Evolutionary conservation across 2,113 vertebrate genomes (phyloP).

Genomic region (Ornithorhynchus anatinus): DNA sequence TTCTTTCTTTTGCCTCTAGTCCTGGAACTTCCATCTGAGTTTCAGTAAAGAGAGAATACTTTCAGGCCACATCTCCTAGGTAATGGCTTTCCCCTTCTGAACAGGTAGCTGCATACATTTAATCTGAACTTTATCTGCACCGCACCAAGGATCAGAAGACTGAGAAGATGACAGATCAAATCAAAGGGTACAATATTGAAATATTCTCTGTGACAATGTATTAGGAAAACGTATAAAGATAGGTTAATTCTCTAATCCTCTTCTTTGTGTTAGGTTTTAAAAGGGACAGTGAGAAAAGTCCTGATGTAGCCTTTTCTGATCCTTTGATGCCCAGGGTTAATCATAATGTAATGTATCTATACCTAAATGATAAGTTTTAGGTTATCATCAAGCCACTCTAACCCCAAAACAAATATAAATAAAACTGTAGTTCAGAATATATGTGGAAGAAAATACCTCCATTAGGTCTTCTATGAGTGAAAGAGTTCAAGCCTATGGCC

Average conservation of each 20-base stretch:
- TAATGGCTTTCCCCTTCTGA: neutral
- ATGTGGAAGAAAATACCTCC: neutral
- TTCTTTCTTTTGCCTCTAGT: neutral
- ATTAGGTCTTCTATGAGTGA: neutral
- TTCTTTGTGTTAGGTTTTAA: neutral
- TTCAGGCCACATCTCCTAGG: neutral
- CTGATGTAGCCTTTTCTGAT: neutral
- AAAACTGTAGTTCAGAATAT: neutral
- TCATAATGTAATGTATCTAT: neutral
- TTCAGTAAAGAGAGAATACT: neutral
- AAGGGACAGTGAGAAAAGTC: neutral
- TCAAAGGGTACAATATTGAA: neutral
- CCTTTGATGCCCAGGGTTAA: neutral
- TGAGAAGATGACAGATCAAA: neutral
- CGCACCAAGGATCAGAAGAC: neutral
- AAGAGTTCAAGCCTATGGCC: neutral
- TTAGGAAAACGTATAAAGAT: neutral
- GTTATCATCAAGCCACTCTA: neutral
- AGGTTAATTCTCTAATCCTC: slow-evolving; percentile 1
- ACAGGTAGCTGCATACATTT: neutral
- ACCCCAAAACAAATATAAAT: neutral
- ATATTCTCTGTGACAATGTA: neutral
- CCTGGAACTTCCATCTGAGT: neutral
- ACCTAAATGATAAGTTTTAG: neutral
- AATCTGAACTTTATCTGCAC: neutral